phyloP scores from a whole-genome alignment of 2,797 vertebrate species.

The Amblyopsis hoosieri region DNA sequence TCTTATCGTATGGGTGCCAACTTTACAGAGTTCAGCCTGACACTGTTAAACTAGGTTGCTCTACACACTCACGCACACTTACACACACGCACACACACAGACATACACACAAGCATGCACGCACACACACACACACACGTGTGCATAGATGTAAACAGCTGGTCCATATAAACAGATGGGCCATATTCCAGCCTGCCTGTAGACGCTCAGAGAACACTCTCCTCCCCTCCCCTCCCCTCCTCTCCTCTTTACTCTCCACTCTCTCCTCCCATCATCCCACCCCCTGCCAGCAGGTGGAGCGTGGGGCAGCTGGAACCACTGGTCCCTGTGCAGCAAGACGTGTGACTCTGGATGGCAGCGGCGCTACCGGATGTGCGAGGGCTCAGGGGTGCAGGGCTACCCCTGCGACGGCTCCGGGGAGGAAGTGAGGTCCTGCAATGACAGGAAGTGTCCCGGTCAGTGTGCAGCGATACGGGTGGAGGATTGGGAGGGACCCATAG shows the following conservation, averaged over 20 bases:
- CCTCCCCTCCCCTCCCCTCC: neutral
- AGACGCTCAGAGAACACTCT: too few species aligned
- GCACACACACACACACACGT: neutral
- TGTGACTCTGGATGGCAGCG: constrained; percentile 96
- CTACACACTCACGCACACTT: neutral
- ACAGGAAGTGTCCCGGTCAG: constrained; percentile 97
- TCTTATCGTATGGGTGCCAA: too few species aligned
- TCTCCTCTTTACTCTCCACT: neutral
- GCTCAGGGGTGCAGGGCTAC: constrained; percentile 84
- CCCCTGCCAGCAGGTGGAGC: constrained; percentile 83
- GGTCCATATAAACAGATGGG: too few species aligned
- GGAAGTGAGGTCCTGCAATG: constrained; percentile 94
- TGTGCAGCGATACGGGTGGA: neutral
- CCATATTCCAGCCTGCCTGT: too few species aligned
- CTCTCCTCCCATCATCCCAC: too few species aligned
- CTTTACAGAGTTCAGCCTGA: too few species aligned
- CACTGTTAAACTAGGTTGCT: too few species aligned
- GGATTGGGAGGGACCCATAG: neutral
- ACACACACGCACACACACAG: neutral
- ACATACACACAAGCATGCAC: neutral
- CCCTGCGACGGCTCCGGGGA: constrained; percentile 93
- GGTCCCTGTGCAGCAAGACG: constrained; percentile 96
- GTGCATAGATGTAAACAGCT: neutral
- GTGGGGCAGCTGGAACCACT: constrained; percentile 96
- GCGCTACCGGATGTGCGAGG: constrained; percentile 94